phyloP scores from a whole-genome alignment of 2,888 invertebrate genomes.

The Trissonchulus sp. region DNA sequence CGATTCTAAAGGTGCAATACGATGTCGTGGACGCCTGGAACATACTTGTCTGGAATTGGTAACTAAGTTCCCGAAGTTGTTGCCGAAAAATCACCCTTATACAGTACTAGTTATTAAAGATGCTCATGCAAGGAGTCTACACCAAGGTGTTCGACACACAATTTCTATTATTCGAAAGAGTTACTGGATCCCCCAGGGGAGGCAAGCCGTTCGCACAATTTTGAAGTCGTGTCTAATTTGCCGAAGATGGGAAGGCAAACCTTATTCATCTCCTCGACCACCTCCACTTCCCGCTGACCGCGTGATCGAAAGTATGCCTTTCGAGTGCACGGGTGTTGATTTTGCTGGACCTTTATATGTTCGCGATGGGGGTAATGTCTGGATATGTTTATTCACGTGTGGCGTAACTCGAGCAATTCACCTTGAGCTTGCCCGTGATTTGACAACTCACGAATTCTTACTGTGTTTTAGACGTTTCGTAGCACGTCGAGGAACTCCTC shows the following conservation, averaged over 20 bases:
- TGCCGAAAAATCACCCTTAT: conserved; percentile 20
- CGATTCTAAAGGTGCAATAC: conserved; percentile 10
- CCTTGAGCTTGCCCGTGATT: not conserved
- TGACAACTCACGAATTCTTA: conserved; percentile 7
- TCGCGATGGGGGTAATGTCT: conserved; percentile 3
- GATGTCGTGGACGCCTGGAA: conserved; percentile 22
- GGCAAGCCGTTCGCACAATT: conserved; percentile 11
- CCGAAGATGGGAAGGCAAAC: no score
- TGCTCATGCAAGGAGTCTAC: conserved; percentile 6
- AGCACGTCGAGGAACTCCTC: conserved; percentile 46
- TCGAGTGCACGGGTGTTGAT: conserved; percentile 20
- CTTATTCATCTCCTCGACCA: not conserved
- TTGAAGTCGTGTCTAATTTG: conserved; percentile 17
- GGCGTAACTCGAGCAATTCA: conserved; percentile 11
- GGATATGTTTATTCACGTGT: conserved; percentile 17
- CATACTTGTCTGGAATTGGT: not conserved
- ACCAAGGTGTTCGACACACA: conserved; percentile 19
- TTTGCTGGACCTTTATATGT: conserved; percentile 17
- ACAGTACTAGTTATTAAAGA: conserved; percentile 18
- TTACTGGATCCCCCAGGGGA: conserved; percentile 24
- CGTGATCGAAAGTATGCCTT: not conserved
- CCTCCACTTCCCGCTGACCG: conserved; percentile 8
- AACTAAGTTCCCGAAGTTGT: conserved; percentile 15
- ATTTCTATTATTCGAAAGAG: conserved; percentile 25
- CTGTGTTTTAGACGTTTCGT: conserved; percentile 41